Conservation (phyloP, 2,113 vertebrate species). For the Seriola rivoliana region DNA sequence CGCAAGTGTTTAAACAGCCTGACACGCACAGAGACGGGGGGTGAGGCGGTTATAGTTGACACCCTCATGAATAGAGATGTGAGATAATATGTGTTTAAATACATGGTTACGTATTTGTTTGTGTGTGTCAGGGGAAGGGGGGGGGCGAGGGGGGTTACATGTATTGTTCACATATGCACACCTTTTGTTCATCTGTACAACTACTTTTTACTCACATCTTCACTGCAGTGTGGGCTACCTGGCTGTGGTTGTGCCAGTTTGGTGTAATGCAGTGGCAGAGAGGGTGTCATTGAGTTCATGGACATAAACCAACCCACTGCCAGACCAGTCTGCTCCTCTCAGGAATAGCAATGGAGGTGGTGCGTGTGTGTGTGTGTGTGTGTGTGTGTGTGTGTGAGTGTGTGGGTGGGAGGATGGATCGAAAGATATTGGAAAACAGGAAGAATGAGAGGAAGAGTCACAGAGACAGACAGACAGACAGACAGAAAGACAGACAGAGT, state of each 20-base stretch:
- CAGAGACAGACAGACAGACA: background rate
- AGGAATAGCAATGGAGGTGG: slow-evolving; percentile 79
- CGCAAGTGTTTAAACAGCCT: slow-evolving; percentile 73
- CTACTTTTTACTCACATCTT: background rate
- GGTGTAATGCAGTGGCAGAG: slow-evolving; percentile 73
- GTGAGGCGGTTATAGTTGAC: slow-evolving; percentile 30
- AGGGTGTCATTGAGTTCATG: slow-evolving; percentile 78
- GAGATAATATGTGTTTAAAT: slow-evolving; percentile 23
- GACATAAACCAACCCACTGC: slow-evolving; percentile 77
- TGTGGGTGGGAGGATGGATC: slow-evolving; percentile 39
- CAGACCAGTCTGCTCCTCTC: slow-evolving; percentile 77
- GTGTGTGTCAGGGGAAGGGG: background rate
- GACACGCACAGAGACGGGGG: slow-evolving; percentile 43
- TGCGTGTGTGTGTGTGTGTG: slow-evolving; percentile 41
- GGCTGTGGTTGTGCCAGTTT: slow-evolving; percentile 59
- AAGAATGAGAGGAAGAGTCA: slow-evolving; percentile 44
- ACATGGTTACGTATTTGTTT: background rate
- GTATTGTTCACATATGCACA: slow-evolving; percentile 16
- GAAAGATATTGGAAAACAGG: slow-evolving; percentile 44
- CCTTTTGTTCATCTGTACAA: slow-evolving; percentile 2
- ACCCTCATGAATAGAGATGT: slow-evolving; percentile 14
- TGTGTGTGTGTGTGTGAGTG: slow-evolving; percentile 15
- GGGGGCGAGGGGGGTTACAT: background rate
- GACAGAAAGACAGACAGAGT: slow-evolving; percentile 4
- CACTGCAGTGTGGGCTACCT: slow-evolving; percentile 61